Percentiles rank a stretch among this genome's conserved stretches.
Evolutionary conservation across 92 coral and sea anemone genomes (phyloP).

Genomic region (Epizoanthus scotinus): DNA sequence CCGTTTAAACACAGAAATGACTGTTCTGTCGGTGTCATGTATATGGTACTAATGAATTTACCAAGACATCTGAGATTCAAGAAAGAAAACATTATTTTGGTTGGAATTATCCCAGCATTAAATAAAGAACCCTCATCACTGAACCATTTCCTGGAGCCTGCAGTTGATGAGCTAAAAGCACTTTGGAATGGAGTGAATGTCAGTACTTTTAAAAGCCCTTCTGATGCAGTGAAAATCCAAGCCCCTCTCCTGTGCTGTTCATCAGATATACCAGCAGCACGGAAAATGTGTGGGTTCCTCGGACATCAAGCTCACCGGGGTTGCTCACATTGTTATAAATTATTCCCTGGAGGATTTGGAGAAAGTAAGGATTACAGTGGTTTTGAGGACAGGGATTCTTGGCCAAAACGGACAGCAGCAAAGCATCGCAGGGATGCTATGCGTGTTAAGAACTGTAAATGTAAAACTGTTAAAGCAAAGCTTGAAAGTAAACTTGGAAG

Average conservation of each 20-base stretch:
- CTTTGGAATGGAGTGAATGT: conserved; percentile 48
- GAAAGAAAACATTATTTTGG: conserved; percentile 48
- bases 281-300: conserved; percentile 59
- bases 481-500: conserved; percentile 23
- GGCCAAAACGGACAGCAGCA: conserved; percentile 51
- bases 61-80: conserved; percentile 44
- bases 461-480: not conserved
- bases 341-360: conserved; percentile 59
- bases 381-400: conserved; percentile 49
- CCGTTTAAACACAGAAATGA: conserved; percentile 56
- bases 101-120: conserved; percentile 54
- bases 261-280: conserved; percentile 59
- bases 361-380: conserved; percentile 56
- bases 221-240: conserved; percentile 33
- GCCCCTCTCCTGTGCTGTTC: conserved; percentile 48
- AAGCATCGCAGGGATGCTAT: conserved; percentile 49
- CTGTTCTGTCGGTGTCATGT: conserved; percentile 44
- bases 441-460: conserved; percentile 34
- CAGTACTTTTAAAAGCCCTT: conserved; percentile 31
- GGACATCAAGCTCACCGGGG: conserved; percentile 63
- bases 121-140: conserved; percentile 41
- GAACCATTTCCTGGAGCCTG: conserved; percentile 48
- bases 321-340: conserved; percentile 56
- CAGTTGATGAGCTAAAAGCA: conserved; percentile 33
- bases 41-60: conserved; percentile 46